phyloP scores from a whole-genome alignment of 2,888 invertebrate species.

The Hypolimnas misippus region DNA sequence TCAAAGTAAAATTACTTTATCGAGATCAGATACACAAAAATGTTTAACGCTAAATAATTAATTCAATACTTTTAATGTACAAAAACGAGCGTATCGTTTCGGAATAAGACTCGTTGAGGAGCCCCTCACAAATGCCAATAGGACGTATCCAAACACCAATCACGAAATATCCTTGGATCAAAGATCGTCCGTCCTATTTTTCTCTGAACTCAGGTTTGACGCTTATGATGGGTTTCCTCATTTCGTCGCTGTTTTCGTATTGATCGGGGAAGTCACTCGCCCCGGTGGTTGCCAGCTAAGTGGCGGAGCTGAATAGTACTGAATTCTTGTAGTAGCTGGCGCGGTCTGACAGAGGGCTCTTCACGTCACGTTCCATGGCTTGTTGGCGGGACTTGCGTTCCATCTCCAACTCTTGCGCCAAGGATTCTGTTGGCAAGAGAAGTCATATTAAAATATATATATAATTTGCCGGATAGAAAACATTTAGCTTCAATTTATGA shows the following conservation, averaged over 20 bases:
- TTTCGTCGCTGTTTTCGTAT: constrained; percentile 66
- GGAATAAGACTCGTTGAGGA: constrained; percentile 29
- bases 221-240: constrained; percentile 81
- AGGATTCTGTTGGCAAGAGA: constrained; percentile 87
- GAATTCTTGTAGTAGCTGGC: constrained; percentile 95
- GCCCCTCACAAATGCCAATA: constrained; percentile 29
- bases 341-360: constrained; percentile 92
- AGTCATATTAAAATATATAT: constrained; percentile 24
- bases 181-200: constrained; percentile 58
- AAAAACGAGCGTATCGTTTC: constrained; percentile 50
- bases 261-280: constrained; percentile 71
- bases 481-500: too few species aligned
- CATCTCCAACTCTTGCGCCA: constrained; percentile 94
- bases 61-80: constrained; percentile 53
- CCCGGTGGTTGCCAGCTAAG: constrained; percentile 83
- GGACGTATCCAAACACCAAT: constrained; percentile 7
- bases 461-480: too few species aligned
- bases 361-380: constrained; percentile 91
- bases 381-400: constrained; percentile 93
- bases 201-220: constrained; percentile 83
- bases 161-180: constrained; percentile 11
- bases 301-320: constrained; percentile 94
- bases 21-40: constrained; percentile 65
- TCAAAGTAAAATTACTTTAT: constrained; percentile 63
- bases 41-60: constrained; percentile 55